Conservation (phyloP, 2,113 vertebrate genomes). For the Notiomystis cincta region DNA sequence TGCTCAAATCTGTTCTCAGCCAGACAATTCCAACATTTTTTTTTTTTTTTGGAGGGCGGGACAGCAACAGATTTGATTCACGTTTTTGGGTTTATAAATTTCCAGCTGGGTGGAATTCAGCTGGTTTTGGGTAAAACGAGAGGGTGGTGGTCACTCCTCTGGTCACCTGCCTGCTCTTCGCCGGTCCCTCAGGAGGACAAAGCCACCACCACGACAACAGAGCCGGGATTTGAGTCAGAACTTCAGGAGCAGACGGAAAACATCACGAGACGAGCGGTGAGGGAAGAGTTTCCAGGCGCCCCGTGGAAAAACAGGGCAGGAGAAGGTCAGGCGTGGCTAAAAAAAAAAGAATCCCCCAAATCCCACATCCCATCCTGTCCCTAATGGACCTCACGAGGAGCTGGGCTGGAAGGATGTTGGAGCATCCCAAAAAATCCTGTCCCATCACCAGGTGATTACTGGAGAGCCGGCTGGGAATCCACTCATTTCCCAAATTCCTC, state of each 20-base stretch:
- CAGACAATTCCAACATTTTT: fast-evolving
- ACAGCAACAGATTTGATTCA: background rate
- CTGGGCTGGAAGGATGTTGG: background rate
- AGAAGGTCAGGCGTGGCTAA: background rate
- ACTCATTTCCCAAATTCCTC: slow-evolving; percentile 24
- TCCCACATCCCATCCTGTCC: background rate
- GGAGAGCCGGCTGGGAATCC: background rate
- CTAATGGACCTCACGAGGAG: background rate
- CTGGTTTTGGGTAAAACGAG: background rate
- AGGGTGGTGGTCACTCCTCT: background rate
- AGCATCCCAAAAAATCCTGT: background rate
- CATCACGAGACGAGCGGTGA: background rate
- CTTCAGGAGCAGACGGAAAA: background rate
- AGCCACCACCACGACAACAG: fast-evolving
- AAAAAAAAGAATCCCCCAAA: background rate
- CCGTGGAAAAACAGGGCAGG: background rate
- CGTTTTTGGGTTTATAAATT: fast-evolving
- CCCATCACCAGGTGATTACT: background rate
- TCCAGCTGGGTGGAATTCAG: background rate
- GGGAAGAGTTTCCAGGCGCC: background rate
- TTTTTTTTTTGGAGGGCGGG: fast-evolving
- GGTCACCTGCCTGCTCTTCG: background rate
- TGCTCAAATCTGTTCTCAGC: background rate
- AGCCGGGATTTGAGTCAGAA: background rate
- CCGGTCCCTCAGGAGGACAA: background rate